Evolutionary conservation across 2,888 invertebrate species (phyloP).

Genomic region (Campopleginae sp.): DNA sequence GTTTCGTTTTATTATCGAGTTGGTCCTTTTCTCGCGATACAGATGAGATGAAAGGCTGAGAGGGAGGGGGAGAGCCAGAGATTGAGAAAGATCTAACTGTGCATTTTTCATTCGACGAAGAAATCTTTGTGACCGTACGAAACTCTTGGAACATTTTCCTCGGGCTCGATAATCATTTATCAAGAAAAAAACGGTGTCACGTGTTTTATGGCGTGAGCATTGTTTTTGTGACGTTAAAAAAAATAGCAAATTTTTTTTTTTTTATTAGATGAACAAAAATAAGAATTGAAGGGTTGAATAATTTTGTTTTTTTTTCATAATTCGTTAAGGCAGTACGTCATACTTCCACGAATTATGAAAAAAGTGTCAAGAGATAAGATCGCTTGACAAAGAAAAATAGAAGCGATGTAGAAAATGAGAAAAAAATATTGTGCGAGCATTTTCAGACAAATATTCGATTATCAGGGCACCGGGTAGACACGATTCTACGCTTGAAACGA

Average conservation of each 20-base stretch:
- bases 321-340: neutral
- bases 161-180: neutral
- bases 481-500: neutral
- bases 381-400: neutral
- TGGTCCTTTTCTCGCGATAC: neutral
- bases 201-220: neutral
- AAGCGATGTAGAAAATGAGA: neutral
- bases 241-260: neutral
- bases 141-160: constrained; percentile 1
- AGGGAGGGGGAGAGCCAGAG: neutral
- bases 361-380: neutral
- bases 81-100: constrained; percentile 31
- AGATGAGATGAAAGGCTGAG: neutral
- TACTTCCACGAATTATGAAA: neutral
- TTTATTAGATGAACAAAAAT: too few species aligned
- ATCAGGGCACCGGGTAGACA: neutral
- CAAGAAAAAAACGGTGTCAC: neutral
- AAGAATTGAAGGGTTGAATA: too few species aligned
- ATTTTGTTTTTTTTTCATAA: neutral
- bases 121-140: neutral
- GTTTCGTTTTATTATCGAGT: constrained; percentile 8
- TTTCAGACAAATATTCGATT: constrained; percentile 10
- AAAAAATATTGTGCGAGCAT: neutral
- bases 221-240: neutral
- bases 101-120: constrained; percentile 9